Conservation (phyloP, 1,140 invertebrate genomes). For the Nasonia longicornis region DNA sequence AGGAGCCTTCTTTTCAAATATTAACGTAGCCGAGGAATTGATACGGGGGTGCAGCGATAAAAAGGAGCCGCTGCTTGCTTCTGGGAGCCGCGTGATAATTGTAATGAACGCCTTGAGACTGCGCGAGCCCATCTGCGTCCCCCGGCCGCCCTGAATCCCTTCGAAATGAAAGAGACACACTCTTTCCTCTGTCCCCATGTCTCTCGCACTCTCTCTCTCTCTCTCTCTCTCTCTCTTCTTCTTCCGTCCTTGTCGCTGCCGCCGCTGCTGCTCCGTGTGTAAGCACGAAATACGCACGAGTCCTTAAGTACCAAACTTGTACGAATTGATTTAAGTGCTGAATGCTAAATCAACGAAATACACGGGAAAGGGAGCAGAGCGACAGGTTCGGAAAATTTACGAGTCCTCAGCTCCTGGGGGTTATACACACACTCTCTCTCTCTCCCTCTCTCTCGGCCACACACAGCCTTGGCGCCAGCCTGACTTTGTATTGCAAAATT, state of each 20-base stretch:
- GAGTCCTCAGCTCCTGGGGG: conserved; percentile 34
- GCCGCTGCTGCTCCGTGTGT: background rate
- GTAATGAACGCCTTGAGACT: conserved; percentile 68
- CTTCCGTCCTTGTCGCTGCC: background rate
- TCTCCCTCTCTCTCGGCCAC: background rate
- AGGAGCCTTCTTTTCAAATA: conserved; percentile 35
- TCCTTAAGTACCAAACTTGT: conserved; percentile 69
- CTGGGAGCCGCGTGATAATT: conserved; percentile 67
- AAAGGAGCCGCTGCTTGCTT: conserved; percentile 44
- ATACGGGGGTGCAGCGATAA: conserved; percentile 11
- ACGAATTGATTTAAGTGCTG: conserved; percentile 70
- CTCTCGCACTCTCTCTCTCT: background rate
- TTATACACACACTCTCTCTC: background rate
- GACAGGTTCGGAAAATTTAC: conserved; percentile 53
- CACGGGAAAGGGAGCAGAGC: conserved; percentile 44
- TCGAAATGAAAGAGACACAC: conserved; percentile 56
- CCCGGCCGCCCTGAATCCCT: conserved; percentile 46
- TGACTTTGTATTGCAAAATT: conserved; percentile 8
- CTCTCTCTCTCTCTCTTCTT: background rate
- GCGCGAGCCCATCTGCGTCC: conserved; percentile 67
- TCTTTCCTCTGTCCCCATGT: conserved; percentile 49
- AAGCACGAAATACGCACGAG: conserved; percentile 46
- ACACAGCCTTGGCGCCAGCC: background rate
- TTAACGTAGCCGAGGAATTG: conserved; percentile 33
- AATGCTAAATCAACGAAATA: conserved; percentile 69